phyloP scores from a whole-genome alignment of 1,140 invertebrate genomes.

The Callitettix versicolor region DNA sequence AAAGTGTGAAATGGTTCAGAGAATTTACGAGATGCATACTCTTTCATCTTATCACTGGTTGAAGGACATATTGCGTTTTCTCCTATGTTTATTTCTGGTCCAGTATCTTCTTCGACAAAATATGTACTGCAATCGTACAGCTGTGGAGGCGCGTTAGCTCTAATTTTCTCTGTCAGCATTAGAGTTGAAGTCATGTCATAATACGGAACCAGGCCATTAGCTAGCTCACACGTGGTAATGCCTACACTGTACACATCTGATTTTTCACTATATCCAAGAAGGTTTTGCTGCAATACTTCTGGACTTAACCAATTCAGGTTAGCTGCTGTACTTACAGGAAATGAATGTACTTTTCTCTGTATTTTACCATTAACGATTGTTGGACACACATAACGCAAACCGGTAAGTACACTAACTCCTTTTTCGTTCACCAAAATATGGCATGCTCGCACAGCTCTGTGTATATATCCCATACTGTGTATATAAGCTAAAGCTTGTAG shows the following conservation, averaged over 20 bases:
- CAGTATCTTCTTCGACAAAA: constrained; percentile 27
- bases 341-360: constrained; percentile 55
- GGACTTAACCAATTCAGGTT: constrained; percentile 74
- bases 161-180: constrained; percentile 82
- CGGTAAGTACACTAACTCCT: constrained; percentile 60
- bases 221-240: constrained; percentile 77
- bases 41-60: constrained; percentile 22
- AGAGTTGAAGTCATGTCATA: constrained; percentile 67
- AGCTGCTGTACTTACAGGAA: constrained; percentile 52
- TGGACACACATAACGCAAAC: constrained; percentile 63
- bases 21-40: constrained; percentile 42
- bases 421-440: constrained; percentile 64
- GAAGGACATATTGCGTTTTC: constrained; percentile 21
- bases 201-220: constrained; percentile 81
- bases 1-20: constrained; percentile 64
- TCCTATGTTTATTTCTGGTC: not conserved
- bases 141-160: constrained; percentile 63
- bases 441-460: constrained; percentile 69
- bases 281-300: constrained; percentile 49
- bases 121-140: constrained; percentile 60
- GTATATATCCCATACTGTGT: constrained; percentile 28
- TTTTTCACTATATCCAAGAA: constrained; percentile 76
- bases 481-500: constrained; percentile 41
- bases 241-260: constrained; percentile 87
- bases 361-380: constrained; percentile 56